These are phyloP conservation scores for Cossypha dichroa DNA, from an alignment of 2,797 vertebrate species.

Conservation along the genomic window DNA sequence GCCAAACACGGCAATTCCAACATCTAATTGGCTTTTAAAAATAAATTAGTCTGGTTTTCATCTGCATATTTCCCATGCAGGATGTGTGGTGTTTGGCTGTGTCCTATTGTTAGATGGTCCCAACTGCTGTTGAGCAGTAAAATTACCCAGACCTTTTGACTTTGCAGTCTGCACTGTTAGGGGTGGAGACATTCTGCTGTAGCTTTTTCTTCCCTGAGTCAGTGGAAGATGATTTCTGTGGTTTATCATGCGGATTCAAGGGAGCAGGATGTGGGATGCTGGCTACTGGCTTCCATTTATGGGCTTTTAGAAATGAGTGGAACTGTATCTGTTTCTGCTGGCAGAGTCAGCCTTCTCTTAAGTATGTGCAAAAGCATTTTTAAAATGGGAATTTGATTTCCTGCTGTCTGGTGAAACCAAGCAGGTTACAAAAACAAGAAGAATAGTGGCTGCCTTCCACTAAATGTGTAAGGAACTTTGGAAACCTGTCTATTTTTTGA, in stretches of 20 bases:
- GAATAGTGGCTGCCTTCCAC: conserved; percentile 22
- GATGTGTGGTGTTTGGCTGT: neutral
- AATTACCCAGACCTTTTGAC: conserved; percentile 43
- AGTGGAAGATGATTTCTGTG: conserved; percentile 37
- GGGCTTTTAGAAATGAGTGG: conserved; percentile 19
- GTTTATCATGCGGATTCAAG: conserved; percentile 16
- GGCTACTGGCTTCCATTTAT: conserved; percentile 56
- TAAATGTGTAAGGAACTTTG: conserved; percentile 10
- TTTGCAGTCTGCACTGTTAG: neutral
- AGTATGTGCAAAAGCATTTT: conserved; percentile 40
- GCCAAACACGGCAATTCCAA: conserved; percentile 22
- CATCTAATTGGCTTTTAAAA: conserved; percentile 58
- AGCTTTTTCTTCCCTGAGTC: conserved; percentile 17
- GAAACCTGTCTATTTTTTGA: conserved; percentile 26
- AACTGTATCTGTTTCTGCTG: conserved; percentile 47
- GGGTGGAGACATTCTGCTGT: neutral
- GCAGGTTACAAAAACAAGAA: conserved; percentile 25
- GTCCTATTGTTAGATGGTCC: conserved; percentile 33
- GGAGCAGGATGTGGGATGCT: conserved; percentile 62
- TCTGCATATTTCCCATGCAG: conserved; percentile 26
- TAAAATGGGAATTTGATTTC: conserved; percentile 48
- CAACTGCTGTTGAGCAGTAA: neutral
- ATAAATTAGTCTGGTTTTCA: conserved; percentile 58
- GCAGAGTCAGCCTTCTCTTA: conserved; percentile 15
- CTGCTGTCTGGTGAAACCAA: conserved; percentile 47